phyloP scores from a whole-genome alignment of 2,888 invertebrate species.

The Luperina nickerlii region DNA sequence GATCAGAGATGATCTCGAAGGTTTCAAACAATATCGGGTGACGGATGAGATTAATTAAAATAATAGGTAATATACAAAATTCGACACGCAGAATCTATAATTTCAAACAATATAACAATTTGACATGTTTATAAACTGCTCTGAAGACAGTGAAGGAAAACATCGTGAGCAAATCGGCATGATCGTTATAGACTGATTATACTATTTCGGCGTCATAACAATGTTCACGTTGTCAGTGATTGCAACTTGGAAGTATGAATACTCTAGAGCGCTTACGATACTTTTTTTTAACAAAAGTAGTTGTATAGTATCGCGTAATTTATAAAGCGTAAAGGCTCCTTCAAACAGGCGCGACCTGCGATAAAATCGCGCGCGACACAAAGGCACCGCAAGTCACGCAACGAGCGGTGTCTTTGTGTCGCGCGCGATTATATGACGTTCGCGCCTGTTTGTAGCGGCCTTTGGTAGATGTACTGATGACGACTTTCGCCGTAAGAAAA shows the following conservation, averaged over 20 bases:
- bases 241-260: background rate
- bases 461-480: background rate
- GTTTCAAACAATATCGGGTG: constrained; percentile 2
- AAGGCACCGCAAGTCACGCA: too few species aligned
- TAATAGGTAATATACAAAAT: constrained; percentile 22
- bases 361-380: too few species aligned
- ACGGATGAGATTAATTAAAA: constrained; percentile 18
- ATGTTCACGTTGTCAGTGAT: background rate
- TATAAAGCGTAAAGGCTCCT: too few species aligned
- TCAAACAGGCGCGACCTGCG: too few species aligned
- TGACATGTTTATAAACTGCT: constrained; percentile 17
- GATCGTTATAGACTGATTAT: too few species aligned
- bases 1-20: background rate
- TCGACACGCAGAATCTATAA: constrained; percentile 2
- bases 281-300: background rate
- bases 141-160: too few species aligned
- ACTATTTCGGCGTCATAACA: constrained; percentile 28
- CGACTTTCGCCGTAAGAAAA: background rate
- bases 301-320: too few species aligned
- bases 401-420: too few species aligned
- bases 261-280: background rate
- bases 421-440: too few species aligned
- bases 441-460: too few species aligned
- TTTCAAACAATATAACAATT: constrained; percentile 6
- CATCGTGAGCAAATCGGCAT: too few species aligned